phyloP scores from a whole-genome alignment of 2,797 vertebrate genomes.

The Sphenopsis melanotis region DNA sequence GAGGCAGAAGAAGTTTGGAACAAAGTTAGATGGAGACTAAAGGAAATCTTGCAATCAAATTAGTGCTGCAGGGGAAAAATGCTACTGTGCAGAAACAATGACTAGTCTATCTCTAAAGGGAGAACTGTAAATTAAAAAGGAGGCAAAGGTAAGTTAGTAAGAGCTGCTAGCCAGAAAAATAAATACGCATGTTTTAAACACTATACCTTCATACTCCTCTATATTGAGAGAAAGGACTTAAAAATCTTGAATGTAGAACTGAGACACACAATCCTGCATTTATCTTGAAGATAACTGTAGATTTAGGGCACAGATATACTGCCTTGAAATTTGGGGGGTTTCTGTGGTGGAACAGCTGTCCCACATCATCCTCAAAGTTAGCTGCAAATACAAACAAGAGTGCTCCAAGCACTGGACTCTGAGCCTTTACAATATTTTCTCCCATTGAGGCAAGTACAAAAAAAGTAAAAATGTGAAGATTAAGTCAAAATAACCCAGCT shows the following conservation, averaged over 20 bases:
- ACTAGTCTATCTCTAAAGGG: background rate
- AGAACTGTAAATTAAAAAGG: background rate
- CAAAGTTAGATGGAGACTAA: background rate
- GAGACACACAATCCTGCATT: background rate
- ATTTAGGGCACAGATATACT: background rate
- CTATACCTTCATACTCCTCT: background rate
- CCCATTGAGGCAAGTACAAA: background rate
- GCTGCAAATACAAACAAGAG: background rate
- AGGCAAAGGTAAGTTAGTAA: background rate
- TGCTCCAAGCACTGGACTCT: background rate
- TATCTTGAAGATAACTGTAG: background rate
- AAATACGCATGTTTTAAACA: background rate
- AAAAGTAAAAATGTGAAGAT: background rate
- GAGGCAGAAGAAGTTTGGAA: background rate
- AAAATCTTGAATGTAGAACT: background rate
- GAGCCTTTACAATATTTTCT: background rate
- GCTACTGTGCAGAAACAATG: background rate
- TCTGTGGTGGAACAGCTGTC: background rate
- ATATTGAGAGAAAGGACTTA: background rate
- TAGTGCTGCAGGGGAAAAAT: background rate
- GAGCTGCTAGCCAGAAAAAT: background rate
- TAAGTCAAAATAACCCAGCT: background rate
- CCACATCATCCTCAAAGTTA: background rate
- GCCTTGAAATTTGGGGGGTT: background rate
- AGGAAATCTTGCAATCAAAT: conserved; percentile 1